Base-by-base conservation (phyloP, 1,140 invertebrate genomes). In the Leucophenga varia region DNA sequence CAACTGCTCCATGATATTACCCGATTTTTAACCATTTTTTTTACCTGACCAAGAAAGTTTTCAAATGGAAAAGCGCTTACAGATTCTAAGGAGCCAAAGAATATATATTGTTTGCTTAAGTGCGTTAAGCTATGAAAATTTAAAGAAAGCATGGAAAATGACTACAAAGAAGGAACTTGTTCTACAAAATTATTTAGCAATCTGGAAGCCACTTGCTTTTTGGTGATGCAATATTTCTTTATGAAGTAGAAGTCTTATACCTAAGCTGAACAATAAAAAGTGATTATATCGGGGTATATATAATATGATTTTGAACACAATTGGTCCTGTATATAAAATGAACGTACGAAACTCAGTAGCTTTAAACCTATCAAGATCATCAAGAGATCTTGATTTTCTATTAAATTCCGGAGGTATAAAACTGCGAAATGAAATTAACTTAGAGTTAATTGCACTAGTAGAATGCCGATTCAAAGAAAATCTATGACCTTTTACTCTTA, bases 71-170 rank as follows among this genome's bases (percentile, higher is more conserved):
- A 37, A 13, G 43, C 19, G 35, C 43, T 39, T 37, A 46, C 17
- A 13, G 34, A 28, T 12, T 46, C 16, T n/a, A 45, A 20, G 18
- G 21, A 45, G 21, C 43, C 43, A 28, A 22, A 46, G 28, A 22
- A 12, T 7, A 22, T 14, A n/a, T 18, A 19, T 30, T 38, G 44
- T 30, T 16, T 38, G 17, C 36, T 46, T 38, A 38, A 21, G 13
- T 46, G 44, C 12, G 44, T 46, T 38, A 38, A 31, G 20, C 44
- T 30, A 30, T 46, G 36, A 46, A 46, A 46, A 31, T 46, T 45
- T 30, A 46, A 46, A 1, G 44, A 37, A 8, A 46, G 17, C 44
- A 38, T 46, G 10, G 34, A 2, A 31, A 30, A 20, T 12, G 28
- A 34, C n/a, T 46, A 46, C 0, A 46, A 38, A 5, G 20, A 38